Conservation (phyloP, 92 coral and sea anemone genomes). For the Anthopleura xanthogrammica region DNA sequence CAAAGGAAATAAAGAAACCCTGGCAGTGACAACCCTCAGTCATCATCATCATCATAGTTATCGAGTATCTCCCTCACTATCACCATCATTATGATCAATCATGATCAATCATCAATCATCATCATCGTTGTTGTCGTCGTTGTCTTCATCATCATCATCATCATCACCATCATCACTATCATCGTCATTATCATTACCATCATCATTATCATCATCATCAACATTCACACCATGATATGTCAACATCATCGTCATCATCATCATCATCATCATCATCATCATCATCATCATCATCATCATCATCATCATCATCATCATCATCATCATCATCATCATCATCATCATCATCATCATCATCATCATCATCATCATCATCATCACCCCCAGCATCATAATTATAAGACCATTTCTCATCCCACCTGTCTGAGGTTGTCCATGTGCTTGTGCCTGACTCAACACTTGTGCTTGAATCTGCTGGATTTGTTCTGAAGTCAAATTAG, state of each 20-base stretch:
- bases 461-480: conserved; percentile 59
- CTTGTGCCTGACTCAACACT: conserved; percentile 40
- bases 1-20: too few species aligned
- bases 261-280: not conserved
- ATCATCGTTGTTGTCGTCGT: too few species aligned
- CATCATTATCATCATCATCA: too few species aligned
- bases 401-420: not conserved
- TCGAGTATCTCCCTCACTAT: too few species aligned
- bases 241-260: not conserved
- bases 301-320: not conserved
- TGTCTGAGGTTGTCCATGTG: conserved; percentile 26
- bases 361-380: not conserved
- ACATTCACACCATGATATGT: too few species aligned
- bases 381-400: not conserved
- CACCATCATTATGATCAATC: too few species aligned
- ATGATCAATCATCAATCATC: too few species aligned
- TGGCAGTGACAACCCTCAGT: too few species aligned
- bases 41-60: too few species aligned
- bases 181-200: too few species aligned
- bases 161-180: too few species aligned
- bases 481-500: conserved; percentile 48
- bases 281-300: not conserved
- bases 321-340: not conserved
- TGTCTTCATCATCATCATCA: too few species aligned
- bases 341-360: not conserved